Evolutionary conservation across 2,888 invertebrate genomes (phyloP), one percentile per base, ranked within the genome.

Genomic region (Rhorus exstirpatorius): DNA sequence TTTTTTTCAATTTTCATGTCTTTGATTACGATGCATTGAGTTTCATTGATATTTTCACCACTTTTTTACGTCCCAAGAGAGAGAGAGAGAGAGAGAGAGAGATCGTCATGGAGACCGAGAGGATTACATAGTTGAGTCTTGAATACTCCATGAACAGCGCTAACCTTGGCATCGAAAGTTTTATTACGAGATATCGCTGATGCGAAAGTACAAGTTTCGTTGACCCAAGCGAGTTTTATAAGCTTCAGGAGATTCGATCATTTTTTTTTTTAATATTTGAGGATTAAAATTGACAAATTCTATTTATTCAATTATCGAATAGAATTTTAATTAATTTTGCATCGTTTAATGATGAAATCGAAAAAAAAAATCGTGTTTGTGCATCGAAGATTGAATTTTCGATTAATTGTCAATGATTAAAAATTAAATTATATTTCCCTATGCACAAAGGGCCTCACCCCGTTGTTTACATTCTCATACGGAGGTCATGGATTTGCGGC

Each of bases 111-210:
- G 44, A 8, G 10, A 46, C 21, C 21, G 17, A 1, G 14, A 12
- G n/a, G 21, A n/a, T 0, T n/a, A n/a, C n/a, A 21, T 19, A 4
- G n/a, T 17, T 41, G 21, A 61, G 21, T 19, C 6, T 4, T 19
- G 19, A 19, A 60, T 12, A 8, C 12, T 41, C 19, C 4, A 21
- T n/a, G 41, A 41, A 46, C 14, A 26, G 26, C n/a, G n/a, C n/a
- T n/a, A n/a, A 46, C 58, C 71, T 70, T 72, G 65, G 51, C 79
- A 79, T 65, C 72, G 65, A 58, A 35, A 72, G 8, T 58, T 65
- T 58, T 14, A 35, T 26, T 51, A 17, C 21, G 35, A 79, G 17
- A 24, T 71, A 71, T 44, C 35, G 35, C 26, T 41, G 41, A 41
- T 26, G 41, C 70, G n/a, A n/a, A 55, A 53, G 24, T 17, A 8